Percentiles rank a stretch among this genome's conserved stretches.
These are phyloP conservation scores for Lophotis ruficrista DNA, from an alignment of 2,113 vertebrate species.

Conservation along the genomic window DNA sequence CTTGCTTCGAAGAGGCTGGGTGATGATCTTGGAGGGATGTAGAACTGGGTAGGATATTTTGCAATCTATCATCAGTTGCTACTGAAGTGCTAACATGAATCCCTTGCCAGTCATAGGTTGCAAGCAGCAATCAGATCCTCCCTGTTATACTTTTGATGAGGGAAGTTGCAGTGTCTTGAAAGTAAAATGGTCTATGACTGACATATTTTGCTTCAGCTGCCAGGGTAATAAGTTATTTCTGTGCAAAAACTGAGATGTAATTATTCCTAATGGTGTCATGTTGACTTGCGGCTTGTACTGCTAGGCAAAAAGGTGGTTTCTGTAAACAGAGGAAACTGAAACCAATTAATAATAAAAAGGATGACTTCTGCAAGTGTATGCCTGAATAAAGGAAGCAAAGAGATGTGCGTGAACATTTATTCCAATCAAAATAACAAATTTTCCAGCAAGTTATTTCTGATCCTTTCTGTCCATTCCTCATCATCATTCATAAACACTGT, in stretches of 20 bases:
- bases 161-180: neutral
- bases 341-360: neutral
- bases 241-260: constrained; percentile 31
- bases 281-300: neutral
- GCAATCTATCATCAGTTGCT: neutral
- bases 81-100: neutral
- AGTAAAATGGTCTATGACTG: neutral
- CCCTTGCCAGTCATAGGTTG: neutral
- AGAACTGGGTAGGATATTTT: neutral
- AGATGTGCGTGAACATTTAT: neutral
- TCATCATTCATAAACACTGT: constrained; percentile 15
- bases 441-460: neutral
- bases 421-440: neutral
- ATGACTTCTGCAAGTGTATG: neutral
- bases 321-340: constrained; percentile 23
- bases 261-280: constrained; percentile 27
- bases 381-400: neutral
- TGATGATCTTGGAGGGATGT: neutral
- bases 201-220: constrained; percentile 39
- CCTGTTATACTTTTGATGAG: neutral
- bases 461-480: neutral
- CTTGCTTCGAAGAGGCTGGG: neutral
- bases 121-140: neutral
- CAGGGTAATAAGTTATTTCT: neutral
- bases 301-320: neutral